Base-by-base conservation (phyloP, 2,888 invertebrate species). In the Dolichomitus sp. region DNA sequence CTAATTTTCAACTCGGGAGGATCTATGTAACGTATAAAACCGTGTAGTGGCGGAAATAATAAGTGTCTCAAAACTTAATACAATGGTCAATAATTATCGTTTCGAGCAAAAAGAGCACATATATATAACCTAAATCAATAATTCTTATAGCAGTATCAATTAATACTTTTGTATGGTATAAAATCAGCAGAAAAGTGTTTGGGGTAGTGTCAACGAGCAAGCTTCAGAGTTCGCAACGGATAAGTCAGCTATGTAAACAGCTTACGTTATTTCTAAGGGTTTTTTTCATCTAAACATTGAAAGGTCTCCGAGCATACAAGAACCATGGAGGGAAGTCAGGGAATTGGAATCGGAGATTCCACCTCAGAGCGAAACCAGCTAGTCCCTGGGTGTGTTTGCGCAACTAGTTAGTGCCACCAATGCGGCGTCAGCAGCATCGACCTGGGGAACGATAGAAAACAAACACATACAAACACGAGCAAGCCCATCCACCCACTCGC, bases 331-430 rank as follows among this genome's bases (percentile, higher is more conserved):
- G 66, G 9, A n/a, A 30, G 48, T 45, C 65, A 27, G 65, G 45
- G 30, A 66, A 48, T 66, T 66, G 45, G 63, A 42, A 45, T 40
- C 40, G 63, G 48, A 48, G 45, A 45, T 45, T 27, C 30, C 14
- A 27, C 65, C 23, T 66, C 65, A 4, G 45, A 27, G 45, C 23
- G 30, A 30, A 48, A 66, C 9, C 61, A 7, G 37, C 37, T 12
- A 19, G 45, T 48, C 27, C 65, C 48, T 3, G 48, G 48, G 65
- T 66, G 48, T 66, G 45, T 66, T 66, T 66, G 65, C 30, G 45
- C 48, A 66, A 66, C 65, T 66, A 66, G 45, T 66, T 66, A 50
- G 66, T 66, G 66, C 66, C 66, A 50, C 48, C 66, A 33, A 17
- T 50, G 48, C 66, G 45, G 30, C 30, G 50, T 66, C 65, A 45